Base-by-base conservation (phyloP, 2,797 vertebrate species). In the Cyclopterus lumpus region DNA sequence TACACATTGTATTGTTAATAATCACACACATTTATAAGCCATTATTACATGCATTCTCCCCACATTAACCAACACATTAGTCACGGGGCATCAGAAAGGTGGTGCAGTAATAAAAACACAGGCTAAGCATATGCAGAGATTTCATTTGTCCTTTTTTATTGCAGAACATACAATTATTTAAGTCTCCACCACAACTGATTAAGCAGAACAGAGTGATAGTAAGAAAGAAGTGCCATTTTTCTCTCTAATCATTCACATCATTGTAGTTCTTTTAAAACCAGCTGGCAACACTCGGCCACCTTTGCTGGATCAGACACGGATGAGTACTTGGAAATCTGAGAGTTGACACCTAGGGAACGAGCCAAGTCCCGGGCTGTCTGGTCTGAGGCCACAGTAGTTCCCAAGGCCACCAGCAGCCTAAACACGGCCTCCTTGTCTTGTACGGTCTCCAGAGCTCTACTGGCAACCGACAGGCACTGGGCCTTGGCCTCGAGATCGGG, bases 391-490 rank as follows among this genome's bases (percentile, higher is more conserved):
- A 99, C 95, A 6, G 97, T 95, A 10, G 98, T 99, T 88, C 98
- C 98, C 91, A 99, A 95, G 79, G 97, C 97, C 87, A 99, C 98
- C 79, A 99, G 95, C 71, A 99, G 94, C 95, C 98, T 95, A 93
- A 99, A 99, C 84, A 97, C 84, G n/a, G 97, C 97, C 96, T 99
- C 98, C 86, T 95, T 96, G 92, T 99, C 98, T 93, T 97, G 95
- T 74, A 98, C 95, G 36, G 96, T 96, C 95, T 99, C 98, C 86
- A 99, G 94, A 79, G 96, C 93, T 75, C 96, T 93, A 86, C 96
- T 97, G 89, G 97, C 96, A 79, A 97, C 96, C 20, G 98, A 99
- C 60, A 99, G 94, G 78, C 97, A 99, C 74, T 99, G 98, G 74
- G 97, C 97, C 95, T 99, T 99, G 75, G 96, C 98, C 90, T 99